These are phyloP conservation scores for Drosophila repleta DNA, from an alignment of 1,140 invertebrate genomes.

Conservation along the genomic window DNA sequence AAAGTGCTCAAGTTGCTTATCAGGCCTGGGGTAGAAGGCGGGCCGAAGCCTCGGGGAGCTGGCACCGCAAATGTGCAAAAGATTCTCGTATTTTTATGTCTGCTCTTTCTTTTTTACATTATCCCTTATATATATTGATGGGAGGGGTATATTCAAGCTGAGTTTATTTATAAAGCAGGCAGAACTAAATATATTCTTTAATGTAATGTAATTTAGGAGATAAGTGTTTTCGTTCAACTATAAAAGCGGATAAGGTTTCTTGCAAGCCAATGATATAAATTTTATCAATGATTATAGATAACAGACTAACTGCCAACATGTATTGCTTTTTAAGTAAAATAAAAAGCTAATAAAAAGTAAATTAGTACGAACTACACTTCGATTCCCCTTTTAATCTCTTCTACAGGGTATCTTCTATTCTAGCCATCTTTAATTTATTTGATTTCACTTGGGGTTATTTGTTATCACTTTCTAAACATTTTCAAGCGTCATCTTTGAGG, in stretches of 20 bases:
- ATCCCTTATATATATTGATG: neutral
- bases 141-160: neutral
- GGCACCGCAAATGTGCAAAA: slow-evolving; percentile 43
- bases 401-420: neutral
- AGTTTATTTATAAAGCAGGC: no score
- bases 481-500: slow-evolving; percentile 17
- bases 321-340: no score
- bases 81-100: slow-evolving; percentile 38
- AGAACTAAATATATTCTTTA: no score
- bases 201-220: no score
- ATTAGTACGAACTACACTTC: neutral
- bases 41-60: slow-evolving; percentile 11
- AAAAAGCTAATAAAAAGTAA: no score
- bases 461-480: slow-evolving; percentile 17
- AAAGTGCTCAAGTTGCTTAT: slow-evolving; percentile 45
- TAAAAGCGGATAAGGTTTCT: no score
- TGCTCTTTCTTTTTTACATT: neutral
- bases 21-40: slow-evolving; percentile 4
- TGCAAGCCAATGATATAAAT: no score
- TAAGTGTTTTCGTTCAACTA: no score
- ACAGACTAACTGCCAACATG: no score
- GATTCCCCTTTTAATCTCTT: neutral
- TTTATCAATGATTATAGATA: no score
- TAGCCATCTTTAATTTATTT: neutral
- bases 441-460: neutral